Base-by-base conservation (phyloP, 1,140 invertebrate genomes). In the Sitodiplosis mosellana region DNA sequence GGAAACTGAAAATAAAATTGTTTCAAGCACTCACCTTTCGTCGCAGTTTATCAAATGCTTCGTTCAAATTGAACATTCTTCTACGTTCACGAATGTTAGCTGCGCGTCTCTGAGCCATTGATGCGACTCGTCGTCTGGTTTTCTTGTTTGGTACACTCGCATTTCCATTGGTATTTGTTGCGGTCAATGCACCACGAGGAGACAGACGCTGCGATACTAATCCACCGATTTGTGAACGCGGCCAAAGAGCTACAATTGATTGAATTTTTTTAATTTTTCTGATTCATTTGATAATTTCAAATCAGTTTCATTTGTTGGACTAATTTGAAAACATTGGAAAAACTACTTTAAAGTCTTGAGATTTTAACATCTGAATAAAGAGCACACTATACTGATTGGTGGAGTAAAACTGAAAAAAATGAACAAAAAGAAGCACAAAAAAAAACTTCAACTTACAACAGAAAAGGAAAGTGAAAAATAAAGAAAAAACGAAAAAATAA, bases 21-120 rank as follows among this genome's bases (percentile, higher is more conserved):
- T 44, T 20, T 18, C n/a, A 27, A 21, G 15, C 20, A 38, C 49
- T 50, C 68, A 82, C 77, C 70, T 93, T 92, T 54, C 87, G 71
- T 11, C 88, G 69, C 21, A 94, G 65, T 60, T 89, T 88, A 58
- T 97, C 91, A 59, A 98, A 99, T 2, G 93, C 93, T 60, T 94
- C 90, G 63, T 98, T 98, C 8, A 98, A 73, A 66, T 95, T 96
- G 60, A 94, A 91, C 92, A 97, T 97, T 53, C 94, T 72, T 42
- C 91, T 74, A 47, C 93, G 68, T 63, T 98, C 93, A 0, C 93
- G 76, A 52, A 96, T 92, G 65, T 95, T 96, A 14, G 92, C 92
- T 0, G 91, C 90, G 47, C 87, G 70, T 34, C 89, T 70, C 59
- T 93, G 89, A 0, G 87, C 88, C 50, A 91, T 75, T 0, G 88